Evolutionary conservation across 64 coral and sea anemone species (phyloP).

Genomic region (Actinia equina): DNA sequence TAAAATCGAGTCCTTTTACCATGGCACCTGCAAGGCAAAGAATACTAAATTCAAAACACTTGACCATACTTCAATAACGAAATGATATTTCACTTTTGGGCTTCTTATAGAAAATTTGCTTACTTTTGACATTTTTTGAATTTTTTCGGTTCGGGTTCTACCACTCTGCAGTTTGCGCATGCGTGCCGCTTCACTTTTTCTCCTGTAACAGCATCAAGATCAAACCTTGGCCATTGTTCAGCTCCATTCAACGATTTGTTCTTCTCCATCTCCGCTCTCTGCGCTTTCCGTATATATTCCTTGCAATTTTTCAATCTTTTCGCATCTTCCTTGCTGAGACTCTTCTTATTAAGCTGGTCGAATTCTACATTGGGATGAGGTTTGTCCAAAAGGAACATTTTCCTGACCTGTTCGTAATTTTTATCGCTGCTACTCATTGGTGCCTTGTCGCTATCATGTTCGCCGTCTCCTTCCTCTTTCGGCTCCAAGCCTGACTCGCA

Average conservation of each 20-base stretch:
- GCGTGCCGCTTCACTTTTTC: neutral
- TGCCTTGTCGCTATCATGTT: neutral
- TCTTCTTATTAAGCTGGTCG: slow-evolving; percentile 39
- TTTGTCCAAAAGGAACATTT: slow-evolving; percentile 38
- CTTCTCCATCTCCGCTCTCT: neutral
- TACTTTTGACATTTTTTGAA: slow-evolving; percentile 68
- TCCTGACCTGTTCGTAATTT: neutral
- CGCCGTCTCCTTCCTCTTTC: slow-evolving; percentile 20
- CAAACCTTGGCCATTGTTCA: neutral
- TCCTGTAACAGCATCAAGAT: neutral
- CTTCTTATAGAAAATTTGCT: neutral
- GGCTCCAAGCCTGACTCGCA: neutral
- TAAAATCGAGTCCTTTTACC: slow-evolving; percentile 64
- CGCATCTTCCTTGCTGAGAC: slow-evolving; percentile 19
- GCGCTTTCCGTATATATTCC: slow-evolving; percentile 15
- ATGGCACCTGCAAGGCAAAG: slow-evolving; percentile 27
- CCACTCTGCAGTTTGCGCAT: slow-evolving; percentile 52
- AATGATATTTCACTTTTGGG: neutral
- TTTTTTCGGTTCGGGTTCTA: slow-evolving; percentile 27
- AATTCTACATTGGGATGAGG: slow-evolving; percentile 50
- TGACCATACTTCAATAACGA: neutral
- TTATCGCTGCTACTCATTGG: neutral
- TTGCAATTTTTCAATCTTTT: slow-evolving; percentile 6
- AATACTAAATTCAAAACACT: neutral
- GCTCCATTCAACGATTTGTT: neutral